Evolutionary conservation across 2,797 vertebrate genomes (phyloP).

Genomic region (Siniperca undulata): DNA sequence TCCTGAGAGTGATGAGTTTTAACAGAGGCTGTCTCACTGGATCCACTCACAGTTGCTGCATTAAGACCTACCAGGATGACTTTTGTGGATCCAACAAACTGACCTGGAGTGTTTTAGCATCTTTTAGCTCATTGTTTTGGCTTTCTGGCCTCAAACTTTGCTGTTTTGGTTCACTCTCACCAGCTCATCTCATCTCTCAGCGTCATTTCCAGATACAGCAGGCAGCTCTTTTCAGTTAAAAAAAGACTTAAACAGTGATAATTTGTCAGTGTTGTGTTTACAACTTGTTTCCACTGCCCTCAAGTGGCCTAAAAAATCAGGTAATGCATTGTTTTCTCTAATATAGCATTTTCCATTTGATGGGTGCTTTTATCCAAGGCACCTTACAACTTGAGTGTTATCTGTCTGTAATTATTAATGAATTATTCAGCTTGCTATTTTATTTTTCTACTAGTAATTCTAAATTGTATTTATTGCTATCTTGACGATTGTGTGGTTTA

Average conservation of each 20-base stretch:
- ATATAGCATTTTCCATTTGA: background rate
- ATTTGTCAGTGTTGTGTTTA: too few species aligned
- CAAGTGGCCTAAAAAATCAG: background rate
- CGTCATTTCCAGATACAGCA: background rate
- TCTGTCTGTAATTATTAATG: background rate
- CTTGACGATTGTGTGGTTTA: background rate
- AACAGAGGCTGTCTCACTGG: constrained; percentile 10
- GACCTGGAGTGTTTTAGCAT: background rate
- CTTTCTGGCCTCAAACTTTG: background rate
- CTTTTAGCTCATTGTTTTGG: background rate
- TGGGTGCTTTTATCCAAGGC: background rate
- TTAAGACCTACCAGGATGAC: background rate
- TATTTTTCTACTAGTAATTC: background rate
- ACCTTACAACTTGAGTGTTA: background rate
- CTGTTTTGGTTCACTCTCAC: background rate
- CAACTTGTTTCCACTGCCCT: too few species aligned
- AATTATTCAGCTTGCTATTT: too few species aligned
- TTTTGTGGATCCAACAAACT: background rate
- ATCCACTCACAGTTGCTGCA: constrained; percentile 20
- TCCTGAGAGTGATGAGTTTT: constrained; percentile 6
- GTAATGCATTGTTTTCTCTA: background rate
- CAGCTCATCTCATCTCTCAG: background rate
- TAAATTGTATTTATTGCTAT: background rate
- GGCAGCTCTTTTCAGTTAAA: background rate
- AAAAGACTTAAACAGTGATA: background rate